These are phyloP conservation scores for Rugalucina vietnamica DNA, from an alignment of 2,888 invertebrate species.

Conservation along the genomic window DNA sequence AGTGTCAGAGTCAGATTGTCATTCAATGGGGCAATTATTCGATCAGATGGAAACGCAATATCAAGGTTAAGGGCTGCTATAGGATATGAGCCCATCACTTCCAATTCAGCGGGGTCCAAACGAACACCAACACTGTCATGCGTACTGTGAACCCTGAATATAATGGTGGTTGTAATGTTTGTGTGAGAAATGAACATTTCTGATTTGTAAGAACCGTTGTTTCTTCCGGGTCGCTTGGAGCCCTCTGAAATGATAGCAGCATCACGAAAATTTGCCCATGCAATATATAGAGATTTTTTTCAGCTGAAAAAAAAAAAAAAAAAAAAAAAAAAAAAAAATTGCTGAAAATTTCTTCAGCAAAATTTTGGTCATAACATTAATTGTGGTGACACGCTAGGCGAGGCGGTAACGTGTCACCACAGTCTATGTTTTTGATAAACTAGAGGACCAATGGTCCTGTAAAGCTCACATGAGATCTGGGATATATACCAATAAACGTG, in stretches of 20 bases:
- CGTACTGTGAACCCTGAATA: background rate
- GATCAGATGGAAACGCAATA: background rate
- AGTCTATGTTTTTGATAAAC: too few species aligned
- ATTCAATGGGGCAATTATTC: background rate
- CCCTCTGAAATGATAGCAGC: constrained; percentile 2
- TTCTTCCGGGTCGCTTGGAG: constrained; percentile 1
- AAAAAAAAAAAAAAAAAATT: too few species aligned
- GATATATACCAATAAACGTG: too few species aligned
- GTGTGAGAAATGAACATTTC: constrained; percentile 4
- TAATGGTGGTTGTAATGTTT: background rate
- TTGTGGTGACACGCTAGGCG: too few species aligned
- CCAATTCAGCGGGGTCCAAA: background rate
- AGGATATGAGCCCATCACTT: background rate
- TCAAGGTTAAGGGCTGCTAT: background rate
- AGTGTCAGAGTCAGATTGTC: background rate
- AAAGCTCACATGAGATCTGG: too few species aligned
- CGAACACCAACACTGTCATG: background rate
- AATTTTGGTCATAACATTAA: too few species aligned
- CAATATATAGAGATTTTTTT: too few species aligned
- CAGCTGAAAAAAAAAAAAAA: too few species aligned
- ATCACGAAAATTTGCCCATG: too few species aligned
- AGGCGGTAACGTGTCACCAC: too few species aligned
- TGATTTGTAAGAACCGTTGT: background rate
- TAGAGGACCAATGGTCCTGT: too few species aligned
- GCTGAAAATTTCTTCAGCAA: too few species aligned